Evolutionary conservation across 2,113 vertebrate species (phyloP).

Genomic region (Stercorarius parasiticus): DNA sequence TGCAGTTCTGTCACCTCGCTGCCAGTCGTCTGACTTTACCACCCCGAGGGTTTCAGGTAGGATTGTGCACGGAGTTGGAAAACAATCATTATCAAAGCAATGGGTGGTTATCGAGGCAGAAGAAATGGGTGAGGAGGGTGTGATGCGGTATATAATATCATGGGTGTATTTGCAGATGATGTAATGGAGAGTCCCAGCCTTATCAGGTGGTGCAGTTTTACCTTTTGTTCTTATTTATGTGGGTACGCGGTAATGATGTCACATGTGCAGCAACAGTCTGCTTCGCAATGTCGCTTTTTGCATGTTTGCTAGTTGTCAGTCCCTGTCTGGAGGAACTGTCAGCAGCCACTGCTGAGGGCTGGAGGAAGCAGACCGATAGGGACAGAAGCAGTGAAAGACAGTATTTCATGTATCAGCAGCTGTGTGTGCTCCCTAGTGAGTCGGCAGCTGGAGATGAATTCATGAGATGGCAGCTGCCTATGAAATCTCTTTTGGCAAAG

Average conservation of each 20-base stretch:
- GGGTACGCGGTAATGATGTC: background rate
- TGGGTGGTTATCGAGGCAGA: background rate
- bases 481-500: conserved; percentile 8
- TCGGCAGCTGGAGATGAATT: background rate
- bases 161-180: background rate
- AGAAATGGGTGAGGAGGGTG: background rate
- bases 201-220: background rate
- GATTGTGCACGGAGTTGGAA: background rate
- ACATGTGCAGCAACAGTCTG: background rate
- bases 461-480: background rate
- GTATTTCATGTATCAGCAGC: background rate
- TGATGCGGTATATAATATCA: background rate
- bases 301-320: background rate
- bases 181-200: background rate
- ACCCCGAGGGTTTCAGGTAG: rapidly evolving
- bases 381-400: background rate
- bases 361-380: rapidly evolving
- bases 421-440: background rate
- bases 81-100: background rate
- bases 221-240: background rate
- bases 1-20: background rate
- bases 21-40: background rate
- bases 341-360: background rate
- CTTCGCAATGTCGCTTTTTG: background rate
- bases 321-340: background rate